Evolutionary conservation across 2,888 invertebrate genomes (phyloP), one percentile per base, ranked within the genome.

Genomic region (Helicoverpa assulta): DNA sequence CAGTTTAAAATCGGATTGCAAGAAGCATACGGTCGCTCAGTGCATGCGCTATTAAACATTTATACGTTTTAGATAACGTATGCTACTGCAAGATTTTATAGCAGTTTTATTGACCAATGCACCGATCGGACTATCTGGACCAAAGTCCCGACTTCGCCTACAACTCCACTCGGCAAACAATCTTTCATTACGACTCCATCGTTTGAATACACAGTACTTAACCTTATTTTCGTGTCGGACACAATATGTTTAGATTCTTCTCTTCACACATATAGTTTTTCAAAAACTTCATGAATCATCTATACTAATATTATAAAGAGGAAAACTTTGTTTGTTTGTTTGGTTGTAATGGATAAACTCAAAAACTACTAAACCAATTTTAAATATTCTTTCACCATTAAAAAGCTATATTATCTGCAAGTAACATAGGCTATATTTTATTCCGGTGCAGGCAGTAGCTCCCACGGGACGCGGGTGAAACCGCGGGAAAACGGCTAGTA

Each of bases 1-100:
- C 93, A 92, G 92, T 94, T 95, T 93, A 91, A 94, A 94, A 94
- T 93, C 91, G 88, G 91, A 90, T 91, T 88, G 88, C 80, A 85
- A 89, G 89, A 86, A 90, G 89, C 89, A 86, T 87, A 89, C 89
- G 89, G 86, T 84, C 85, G 84, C 81, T 86, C 84, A 88, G 88
- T 89, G 86, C 88, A 86, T 88, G 82, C 85, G 88, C 93, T 91
- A 92, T 94, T 93, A 94, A 95, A 93, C 90, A 92, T 94, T 94
- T 92, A 95, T 89, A 92, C 88, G 86, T 89, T 87, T 78, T 85
- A 94, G 94, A 95, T 95, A 94, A 92, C 91, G 89, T 92, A 86
- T 90, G 90, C 90, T 86, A 88, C 86, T 90, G 88, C 87, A 90
- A 88, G 87, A 89, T 90, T 95, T 95, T 93, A 95, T 91, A 85